Conservation (phyloP, 2,113 vertebrate species). For the Turdus rufiventris region DNA sequence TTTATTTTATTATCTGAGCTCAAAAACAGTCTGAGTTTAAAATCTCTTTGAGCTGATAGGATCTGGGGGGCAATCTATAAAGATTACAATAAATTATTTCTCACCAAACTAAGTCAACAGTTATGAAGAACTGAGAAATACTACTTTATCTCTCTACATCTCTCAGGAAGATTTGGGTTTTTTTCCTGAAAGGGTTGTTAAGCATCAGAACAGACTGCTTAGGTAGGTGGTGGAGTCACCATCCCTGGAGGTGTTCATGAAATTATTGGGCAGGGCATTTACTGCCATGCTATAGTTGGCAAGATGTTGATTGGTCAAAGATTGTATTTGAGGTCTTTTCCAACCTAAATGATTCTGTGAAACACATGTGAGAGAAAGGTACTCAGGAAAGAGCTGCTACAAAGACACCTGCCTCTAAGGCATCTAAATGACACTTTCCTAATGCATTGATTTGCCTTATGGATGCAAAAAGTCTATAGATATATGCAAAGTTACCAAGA, state of each 20-base stretch:
- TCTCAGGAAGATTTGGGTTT: background rate
- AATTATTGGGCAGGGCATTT: background rate
- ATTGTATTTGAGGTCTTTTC: background rate
- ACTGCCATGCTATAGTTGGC: background rate
- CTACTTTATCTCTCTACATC: background rate
- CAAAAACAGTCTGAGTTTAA: background rate
- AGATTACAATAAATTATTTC: background rate
- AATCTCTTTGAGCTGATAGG: background rate
- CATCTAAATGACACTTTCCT: background rate
- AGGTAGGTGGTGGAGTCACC: background rate
- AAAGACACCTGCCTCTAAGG: background rate
- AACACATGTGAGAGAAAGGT: background rate
- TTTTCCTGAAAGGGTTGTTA: background rate
- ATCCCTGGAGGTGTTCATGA: background rate
- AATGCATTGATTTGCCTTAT: background rate
- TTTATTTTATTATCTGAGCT: background rate
- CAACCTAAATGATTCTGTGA: background rate
- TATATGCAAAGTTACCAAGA: background rate
- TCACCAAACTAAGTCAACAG: background rate
- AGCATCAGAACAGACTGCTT: background rate
- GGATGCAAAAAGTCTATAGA: background rate
- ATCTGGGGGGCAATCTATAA: fast-evolving
- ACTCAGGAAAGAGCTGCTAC: background rate
- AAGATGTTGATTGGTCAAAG: background rate
- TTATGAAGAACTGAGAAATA: background rate